A percentile compares a stretch with the other conserved stretches of the same genome.
These are phyloP conservation scores for Caenorhabditis sp. DNA, from an alignment of 2,888 invertebrate genomes.

Conservation along the genomic window DNA sequence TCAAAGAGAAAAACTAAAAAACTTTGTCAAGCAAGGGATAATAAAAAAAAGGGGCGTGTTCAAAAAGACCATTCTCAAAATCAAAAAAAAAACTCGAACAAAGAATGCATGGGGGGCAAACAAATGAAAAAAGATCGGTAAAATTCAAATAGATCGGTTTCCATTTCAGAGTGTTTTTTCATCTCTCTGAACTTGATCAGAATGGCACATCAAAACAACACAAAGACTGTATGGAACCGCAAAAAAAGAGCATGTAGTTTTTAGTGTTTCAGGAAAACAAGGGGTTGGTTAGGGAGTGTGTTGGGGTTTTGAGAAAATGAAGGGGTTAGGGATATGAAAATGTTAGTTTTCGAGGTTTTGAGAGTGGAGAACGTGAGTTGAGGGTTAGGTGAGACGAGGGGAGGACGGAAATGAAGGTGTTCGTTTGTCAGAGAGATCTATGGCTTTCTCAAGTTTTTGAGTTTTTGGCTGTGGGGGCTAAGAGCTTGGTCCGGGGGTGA, in stretches of 20 bases:
- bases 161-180: constrained; percentile 10
- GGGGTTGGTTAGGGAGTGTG: constrained; percentile 12
- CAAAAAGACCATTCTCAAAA: constrained; percentile 42
- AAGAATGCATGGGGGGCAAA: background rate
- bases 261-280: background rate
- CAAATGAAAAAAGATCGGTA: constrained; percentile 51
- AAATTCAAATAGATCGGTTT: constrained; percentile 38
- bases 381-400: constrained; percentile 5
- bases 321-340: background rate
- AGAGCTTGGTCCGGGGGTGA: too few relatives aligned
- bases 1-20: constrained; percentile 5
- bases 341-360: constrained; percentile 13
- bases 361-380: constrained; percentile 1
- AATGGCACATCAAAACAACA: constrained; percentile 41
- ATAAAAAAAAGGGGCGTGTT: background rate
- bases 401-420: constrained; percentile 9
- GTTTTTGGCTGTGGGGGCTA: too few relatives aligned
- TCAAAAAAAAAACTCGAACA: background rate
- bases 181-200: background rate
- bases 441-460: too few relatives aligned
- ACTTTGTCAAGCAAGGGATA: constrained; percentile 9
- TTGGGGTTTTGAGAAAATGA: background rate
- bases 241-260: constrained; percentile 21
- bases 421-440: background rate
- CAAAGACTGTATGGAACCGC: constrained; percentile 51